These are phyloP conservation scores for Erethizon dorsatum DNA, from an alignment of 2,797 vertebrate species.

Conservation along the genomic window DNA sequence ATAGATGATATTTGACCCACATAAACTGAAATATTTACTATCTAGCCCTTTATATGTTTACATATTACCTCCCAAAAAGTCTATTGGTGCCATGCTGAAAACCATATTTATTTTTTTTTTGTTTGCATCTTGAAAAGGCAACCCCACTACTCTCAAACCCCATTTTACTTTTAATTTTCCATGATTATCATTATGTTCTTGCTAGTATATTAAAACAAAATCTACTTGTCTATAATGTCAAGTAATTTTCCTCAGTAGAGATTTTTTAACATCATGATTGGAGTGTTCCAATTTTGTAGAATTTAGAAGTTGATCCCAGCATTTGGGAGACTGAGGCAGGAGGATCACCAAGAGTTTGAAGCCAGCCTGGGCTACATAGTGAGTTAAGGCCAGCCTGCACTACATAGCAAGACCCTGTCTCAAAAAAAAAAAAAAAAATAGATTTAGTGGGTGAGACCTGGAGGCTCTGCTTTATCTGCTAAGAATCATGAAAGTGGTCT, in stretches of 20 bases:
- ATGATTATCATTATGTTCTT: not conserved
- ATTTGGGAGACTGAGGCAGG: not conserved
- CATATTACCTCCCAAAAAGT: not conserved
- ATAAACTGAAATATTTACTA: not conserved
- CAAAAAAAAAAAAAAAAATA: not conserved
- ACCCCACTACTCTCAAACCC: not conserved
- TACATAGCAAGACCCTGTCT: not conserved
- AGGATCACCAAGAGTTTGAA: not conserved
- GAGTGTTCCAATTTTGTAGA: not conserved
- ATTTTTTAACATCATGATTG: not conserved
- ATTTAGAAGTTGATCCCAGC: slow-evolving; percentile 7
- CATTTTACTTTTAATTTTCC: slow-evolving; percentile 11
- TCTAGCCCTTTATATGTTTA: not conserved
- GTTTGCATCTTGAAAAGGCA: not conserved
- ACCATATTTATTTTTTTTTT: not conserved
- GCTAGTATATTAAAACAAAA: slow-evolving; percentile 3
- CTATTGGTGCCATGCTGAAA: not conserved
- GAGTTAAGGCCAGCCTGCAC: not conserved
- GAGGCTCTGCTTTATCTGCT: not conserved
- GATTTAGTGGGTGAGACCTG: not conserved
- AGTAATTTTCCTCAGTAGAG: not conserved
- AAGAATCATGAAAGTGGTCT: not conserved
- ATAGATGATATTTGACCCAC: not conserved
- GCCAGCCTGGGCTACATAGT: too few species aligned
- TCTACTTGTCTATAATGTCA: not conserved